A percentile compares a stretch with the other conserved stretches of the same genome.
These are phyloP conservation scores for Strigops habroptila DNA, from an alignment of 2,113 vertebrate species.

Conservation along the genomic window DNA sequence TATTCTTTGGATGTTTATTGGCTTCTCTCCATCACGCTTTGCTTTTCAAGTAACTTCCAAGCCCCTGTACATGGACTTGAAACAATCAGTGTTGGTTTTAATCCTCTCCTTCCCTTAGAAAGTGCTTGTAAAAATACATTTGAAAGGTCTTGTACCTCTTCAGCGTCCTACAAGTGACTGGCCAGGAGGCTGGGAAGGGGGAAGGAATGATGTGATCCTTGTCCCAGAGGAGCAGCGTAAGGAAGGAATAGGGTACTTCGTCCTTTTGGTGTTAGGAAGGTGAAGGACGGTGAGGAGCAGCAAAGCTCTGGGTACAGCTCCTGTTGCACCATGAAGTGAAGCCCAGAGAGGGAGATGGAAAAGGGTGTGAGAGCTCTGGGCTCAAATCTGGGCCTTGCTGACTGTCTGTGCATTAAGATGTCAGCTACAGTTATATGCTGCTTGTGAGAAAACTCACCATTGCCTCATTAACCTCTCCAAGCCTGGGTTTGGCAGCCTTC, in stretches of 20 bases:
- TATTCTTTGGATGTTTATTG: neutral
- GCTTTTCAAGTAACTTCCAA: neutral
- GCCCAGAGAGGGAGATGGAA: neutral
- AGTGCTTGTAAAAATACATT: neutral
- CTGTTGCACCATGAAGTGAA: rapidly evolving
- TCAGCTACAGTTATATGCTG: neutral
- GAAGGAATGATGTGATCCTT: neutral
- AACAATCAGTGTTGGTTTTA: neutral
- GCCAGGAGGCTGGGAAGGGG: neutral
- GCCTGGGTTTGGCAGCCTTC: neutral
- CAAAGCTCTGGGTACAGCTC: neutral
- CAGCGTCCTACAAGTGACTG: neutral
- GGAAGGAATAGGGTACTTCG: neutral
- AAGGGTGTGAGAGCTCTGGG: neutral
- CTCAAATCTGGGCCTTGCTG: neutral
- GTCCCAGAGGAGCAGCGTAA: neutral
- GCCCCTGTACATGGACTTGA: neutral
- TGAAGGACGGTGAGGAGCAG: neutral
- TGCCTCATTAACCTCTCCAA: neutral
- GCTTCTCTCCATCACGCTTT: neutral
- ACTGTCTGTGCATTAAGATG: neutral
- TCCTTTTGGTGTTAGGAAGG: neutral
- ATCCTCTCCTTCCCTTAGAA: neutral
- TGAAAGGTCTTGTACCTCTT: neutral
- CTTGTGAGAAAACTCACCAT: neutral